These are phyloP conservation scores for Chrysochloris asiatica DNA, from an alignment of 2,113 vertebrate species.

Conservation along the genomic window DNA sequence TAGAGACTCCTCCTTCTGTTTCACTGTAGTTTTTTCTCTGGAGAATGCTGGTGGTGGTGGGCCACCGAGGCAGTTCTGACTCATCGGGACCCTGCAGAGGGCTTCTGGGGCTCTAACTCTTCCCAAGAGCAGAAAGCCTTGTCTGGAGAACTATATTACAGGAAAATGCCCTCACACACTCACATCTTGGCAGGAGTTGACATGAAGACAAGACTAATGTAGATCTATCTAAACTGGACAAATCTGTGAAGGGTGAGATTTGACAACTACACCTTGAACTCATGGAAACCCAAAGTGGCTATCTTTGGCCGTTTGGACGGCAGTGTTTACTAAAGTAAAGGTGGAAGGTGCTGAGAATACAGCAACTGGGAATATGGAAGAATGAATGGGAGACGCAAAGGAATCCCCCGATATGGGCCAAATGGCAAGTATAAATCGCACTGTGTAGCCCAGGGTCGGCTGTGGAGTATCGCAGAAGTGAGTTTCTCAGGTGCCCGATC, in stretches of 20 bases:
- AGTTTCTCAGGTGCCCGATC: too few species aligned
- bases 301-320: too few species aligned
- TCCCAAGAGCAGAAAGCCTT: too few species aligned
- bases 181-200: neutral
- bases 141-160: accelerated
- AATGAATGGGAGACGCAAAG: neutral
- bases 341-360: accelerated
- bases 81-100: too few species aligned
- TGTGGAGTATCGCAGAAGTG: accelerated
- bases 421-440: neutral
- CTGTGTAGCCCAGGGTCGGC: neutral
- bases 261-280: neutral
- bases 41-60: neutral
- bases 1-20: neutral
- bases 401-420: accelerated
- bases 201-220: neutral
- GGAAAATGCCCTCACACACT: neutral
- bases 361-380: neutral
- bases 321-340: neutral
- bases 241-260: accelerated
- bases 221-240: neutral
- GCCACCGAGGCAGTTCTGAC: too few species aligned
- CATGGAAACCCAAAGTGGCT: neutral
- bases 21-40: neutral
- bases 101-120: too few species aligned